These are phyloP conservation scores for Eristalinus sepulchralis DNA, from an alignment of 2,888 invertebrate species.

Conservation along the genomic window DNA sequence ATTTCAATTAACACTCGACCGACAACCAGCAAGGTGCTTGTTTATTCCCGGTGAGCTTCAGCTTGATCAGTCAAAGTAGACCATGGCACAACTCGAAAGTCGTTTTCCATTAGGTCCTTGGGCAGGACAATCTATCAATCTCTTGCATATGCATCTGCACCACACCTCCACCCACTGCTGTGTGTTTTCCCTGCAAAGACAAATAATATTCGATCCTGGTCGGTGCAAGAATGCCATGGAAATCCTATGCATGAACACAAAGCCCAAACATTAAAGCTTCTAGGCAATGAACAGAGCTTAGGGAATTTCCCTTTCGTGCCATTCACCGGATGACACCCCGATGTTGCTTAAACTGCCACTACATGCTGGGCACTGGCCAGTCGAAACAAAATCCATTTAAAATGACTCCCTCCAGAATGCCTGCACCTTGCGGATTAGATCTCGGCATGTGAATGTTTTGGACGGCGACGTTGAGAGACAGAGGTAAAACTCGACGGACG, in stretches of 20 bases:
- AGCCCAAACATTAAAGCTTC: constrained; percentile 18
- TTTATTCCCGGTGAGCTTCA: neutral
- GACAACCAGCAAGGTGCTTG: neutral
- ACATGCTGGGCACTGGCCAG: neutral
- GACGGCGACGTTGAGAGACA: neutral
- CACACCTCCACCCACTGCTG: neutral
- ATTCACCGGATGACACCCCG: constrained; percentile 23
- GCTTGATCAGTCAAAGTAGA: neutral
- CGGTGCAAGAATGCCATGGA: neutral
- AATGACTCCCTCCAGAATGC: constrained; percentile 20
- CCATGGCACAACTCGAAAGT: neutral
- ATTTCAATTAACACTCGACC: neutral
- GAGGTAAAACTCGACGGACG: neutral
- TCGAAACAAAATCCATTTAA: constrained; percentile 19
- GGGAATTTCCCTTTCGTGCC: constrained; percentile 1
- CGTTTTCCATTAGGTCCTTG: neutral
- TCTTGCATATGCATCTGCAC: neutral
- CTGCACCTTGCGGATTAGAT: constrained; percentile 36
- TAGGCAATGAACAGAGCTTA: neutral
- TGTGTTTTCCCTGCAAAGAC: neutral
- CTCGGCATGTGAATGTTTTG: neutral
- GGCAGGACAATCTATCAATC: neutral
- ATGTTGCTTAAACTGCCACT: constrained; percentile 32
- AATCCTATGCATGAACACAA: neutral
- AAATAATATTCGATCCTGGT: constrained; percentile 1